Percentiles rank a stretch among this genome's conserved stretches.
Conservation (phyloP, 2,888 invertebrate genomes). For the Timema podura region DNA sequence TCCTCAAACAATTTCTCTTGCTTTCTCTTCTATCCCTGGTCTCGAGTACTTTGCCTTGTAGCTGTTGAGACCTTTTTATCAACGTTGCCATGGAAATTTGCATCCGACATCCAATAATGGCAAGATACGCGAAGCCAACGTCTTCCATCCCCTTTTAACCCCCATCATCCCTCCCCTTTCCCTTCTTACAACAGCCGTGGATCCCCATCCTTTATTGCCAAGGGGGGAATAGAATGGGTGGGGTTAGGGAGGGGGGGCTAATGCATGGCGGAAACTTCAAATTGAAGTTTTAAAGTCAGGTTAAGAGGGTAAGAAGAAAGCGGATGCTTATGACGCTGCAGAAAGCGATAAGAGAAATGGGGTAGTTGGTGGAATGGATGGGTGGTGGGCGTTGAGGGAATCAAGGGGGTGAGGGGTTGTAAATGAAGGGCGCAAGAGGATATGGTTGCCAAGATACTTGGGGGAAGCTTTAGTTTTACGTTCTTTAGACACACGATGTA, state of each 20-base stretch:
- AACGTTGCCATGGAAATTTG: slow-evolving; percentile 31
- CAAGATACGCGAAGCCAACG: slow-evolving; percentile 22
- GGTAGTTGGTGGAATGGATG: background rate
- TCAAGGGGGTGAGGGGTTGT: background rate
- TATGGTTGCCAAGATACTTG: too few relatives aligned
- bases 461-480: too few relatives aligned
- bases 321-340: slow-evolving; percentile 16
- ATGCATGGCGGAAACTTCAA: slow-evolving; percentile 28
- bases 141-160: too few relatives aligned
- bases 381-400: background rate
- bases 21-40: background rate
- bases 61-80: slow-evolving; percentile 22
- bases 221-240: slow-evolving; percentile 9
- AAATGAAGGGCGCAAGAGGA: background rate
- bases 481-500: too few relatives aligned
- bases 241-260: slow-evolving; percentile 11
- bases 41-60: slow-evolving; percentile 18
- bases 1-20: background rate
- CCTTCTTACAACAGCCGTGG: slow-evolving; percentile 20
- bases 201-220: slow-evolving; percentile 19
- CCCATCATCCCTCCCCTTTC: slow-evolving; percentile 17
- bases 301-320: slow-evolving; percentile 16
- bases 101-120: slow-evolving; percentile 30
- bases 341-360: slow-evolving; percentile 13
- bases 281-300: slow-evolving; percentile 27